phyloP scores from a whole-genome alignment of 1,140 invertebrate genomes.

The Apis laboriosa region DNA sequence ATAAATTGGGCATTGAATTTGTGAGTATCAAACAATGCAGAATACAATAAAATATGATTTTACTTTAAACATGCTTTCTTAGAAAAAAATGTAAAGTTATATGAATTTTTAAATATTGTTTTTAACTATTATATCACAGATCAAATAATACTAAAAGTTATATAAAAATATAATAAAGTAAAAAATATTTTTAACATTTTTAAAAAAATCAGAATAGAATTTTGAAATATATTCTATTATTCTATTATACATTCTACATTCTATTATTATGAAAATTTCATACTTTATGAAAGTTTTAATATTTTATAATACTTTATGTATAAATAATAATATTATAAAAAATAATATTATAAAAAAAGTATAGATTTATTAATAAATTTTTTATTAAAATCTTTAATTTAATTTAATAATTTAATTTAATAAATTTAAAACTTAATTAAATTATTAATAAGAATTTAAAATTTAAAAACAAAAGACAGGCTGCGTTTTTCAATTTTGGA shows the following conservation, averaged over 20 bases:
- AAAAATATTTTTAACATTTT: background rate
- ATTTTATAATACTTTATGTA: background rate
- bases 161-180: background rate
- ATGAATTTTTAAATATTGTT: background rate
- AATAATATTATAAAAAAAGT: background rate
- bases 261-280: background rate
- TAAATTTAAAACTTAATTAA: background rate
- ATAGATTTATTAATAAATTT: background rate
- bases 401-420: too few relatives aligned
- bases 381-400: background rate
- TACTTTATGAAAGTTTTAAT: background rate
- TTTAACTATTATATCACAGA: background rate
- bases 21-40: conserved; percentile 42
- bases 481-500: conserved; percentile 19
- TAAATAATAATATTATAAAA: background rate
- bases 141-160: background rate
- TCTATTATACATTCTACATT: background rate
- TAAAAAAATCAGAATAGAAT: background rate
- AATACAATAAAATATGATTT: conserved; percentile 43
- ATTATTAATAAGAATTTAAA: background rate
- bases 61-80: conserved; percentile 56
- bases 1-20: conserved; percentile 26
- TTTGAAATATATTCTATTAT: background rate
- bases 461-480: conserved; percentile 18
- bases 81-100: conserved; percentile 26